Conservation (phyloP, 2,888 invertebrate species). For the Trypoxylon attenuatum region DNA sequence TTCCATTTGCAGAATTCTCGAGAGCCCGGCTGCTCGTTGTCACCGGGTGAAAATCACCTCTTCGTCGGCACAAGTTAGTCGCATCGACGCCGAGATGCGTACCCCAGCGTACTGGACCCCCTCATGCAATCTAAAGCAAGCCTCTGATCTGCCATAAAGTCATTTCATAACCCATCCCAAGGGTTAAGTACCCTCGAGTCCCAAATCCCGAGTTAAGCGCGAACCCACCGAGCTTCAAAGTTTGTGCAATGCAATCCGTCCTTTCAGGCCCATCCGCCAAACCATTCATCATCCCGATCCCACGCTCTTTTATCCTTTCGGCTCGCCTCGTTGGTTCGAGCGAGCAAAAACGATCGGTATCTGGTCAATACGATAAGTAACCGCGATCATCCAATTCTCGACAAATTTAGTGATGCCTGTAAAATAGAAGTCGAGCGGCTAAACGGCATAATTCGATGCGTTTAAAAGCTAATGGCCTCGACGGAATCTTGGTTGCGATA, state of each 20-base stretch:
- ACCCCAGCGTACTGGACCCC: conserved; percentile 41
- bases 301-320: not conserved
- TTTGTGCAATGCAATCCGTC: conserved; percentile 19
- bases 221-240: conserved; percentile 19
- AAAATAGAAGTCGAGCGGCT: not conserved
- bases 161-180: conserved; percentile 72
- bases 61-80: conserved; percentile 23
- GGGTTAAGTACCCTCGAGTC: conserved; percentile 68
- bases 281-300: conserved; percentile 16
- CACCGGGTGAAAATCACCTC: conserved; percentile 31
- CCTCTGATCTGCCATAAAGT: conserved; percentile 74
- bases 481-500: not conserved
- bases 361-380: too few species aligned
- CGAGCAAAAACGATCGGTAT: not conserved
- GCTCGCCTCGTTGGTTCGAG: conserved; percentile 3
- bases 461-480: not conserved
- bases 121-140: conserved; percentile 70
- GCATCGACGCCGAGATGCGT: conserved; percentile 7
- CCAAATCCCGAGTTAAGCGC: conserved; percentile 67
- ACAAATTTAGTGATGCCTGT: too few species aligned
- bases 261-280: conserved; percentile 10
- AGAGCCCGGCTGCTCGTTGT: conserved; percentile 44
- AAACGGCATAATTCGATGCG: not conserved
- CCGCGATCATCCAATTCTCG: too few species aligned
- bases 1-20: conserved; percentile 49